Conservation (phyloP, 2,113 vertebrate genomes). For the Aptenodytes patagonicus region DNA sequence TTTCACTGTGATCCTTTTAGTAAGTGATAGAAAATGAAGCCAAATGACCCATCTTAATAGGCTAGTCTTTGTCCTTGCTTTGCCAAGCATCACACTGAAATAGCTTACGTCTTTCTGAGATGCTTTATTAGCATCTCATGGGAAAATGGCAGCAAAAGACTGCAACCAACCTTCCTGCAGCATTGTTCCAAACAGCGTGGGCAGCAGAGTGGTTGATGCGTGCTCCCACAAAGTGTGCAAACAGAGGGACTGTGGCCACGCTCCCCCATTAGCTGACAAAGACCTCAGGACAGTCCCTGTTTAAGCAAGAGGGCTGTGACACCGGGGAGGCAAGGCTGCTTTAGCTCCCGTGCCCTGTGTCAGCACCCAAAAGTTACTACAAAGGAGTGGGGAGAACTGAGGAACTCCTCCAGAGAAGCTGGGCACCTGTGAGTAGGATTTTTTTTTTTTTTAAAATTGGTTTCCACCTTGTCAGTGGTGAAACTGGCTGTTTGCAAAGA, state of each 20-base stretch:
- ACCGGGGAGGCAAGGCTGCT: neutral
- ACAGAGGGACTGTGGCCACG: neutral
- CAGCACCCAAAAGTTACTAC: neutral
- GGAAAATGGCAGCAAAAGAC: neutral
- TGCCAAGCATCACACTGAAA: neutral
- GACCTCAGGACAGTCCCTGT: neutral
- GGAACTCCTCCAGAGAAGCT: neutral
- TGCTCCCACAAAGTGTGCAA: neutral
- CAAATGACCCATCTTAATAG: neutral
- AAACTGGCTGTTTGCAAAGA: slow-evolving; percentile 36
- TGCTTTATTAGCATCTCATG: neutral
- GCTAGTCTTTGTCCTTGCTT: neutral
- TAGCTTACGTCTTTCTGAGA: neutral
- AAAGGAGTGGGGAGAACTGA: neutral
- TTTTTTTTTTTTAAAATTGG: slow-evolving; percentile 1
- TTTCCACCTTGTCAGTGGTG: slow-evolving; percentile 39
- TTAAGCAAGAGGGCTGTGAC: neutral
- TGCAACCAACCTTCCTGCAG: neutral
- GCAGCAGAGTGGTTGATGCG: neutral
- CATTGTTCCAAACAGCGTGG: fast-evolving
- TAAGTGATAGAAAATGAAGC: neutral
- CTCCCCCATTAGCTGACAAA: neutral
- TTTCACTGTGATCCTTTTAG: neutral
- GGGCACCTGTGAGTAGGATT: neutral
- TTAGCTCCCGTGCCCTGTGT: neutral